Conservation (phyloP, 2,113 vertebrate species). For the Bufo bufo region DNA sequence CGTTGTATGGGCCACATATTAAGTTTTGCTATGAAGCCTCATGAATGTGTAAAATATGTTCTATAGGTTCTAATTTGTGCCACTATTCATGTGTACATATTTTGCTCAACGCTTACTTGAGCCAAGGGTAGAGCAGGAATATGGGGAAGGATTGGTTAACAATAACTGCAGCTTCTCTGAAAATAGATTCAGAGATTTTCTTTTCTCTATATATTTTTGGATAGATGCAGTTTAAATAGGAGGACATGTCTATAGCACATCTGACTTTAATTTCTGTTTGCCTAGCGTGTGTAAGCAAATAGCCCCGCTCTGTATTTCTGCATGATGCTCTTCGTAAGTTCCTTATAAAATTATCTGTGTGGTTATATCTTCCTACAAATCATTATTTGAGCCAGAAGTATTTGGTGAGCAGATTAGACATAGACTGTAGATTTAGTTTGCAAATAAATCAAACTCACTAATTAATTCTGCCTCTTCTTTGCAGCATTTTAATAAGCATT, state of each 20-base stretch:
- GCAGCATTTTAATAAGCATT: neutral
- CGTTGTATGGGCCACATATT: no score
- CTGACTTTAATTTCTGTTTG: neutral
- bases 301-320: neutral
- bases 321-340: neutral
- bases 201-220: neutral
- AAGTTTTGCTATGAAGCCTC: no score
- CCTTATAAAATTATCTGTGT: neutral
- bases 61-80: no score
- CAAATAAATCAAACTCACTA: neutral
- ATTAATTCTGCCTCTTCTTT: neutral
- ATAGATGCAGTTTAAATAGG: neutral
- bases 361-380: neutral
- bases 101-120: no score
- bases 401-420: no score
- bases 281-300: neutral
- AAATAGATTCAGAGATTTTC: neutral
- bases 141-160: no score
- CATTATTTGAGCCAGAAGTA: neutral
- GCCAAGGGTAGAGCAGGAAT: no score
- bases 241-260: neutral
- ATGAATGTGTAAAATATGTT: no score
- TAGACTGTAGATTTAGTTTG: neutral
- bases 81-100: no score
- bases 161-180: neutral